Conservation (phyloP, 2,888 invertebrate species). For the Bursaphelenchus okinawaensis region DNA sequence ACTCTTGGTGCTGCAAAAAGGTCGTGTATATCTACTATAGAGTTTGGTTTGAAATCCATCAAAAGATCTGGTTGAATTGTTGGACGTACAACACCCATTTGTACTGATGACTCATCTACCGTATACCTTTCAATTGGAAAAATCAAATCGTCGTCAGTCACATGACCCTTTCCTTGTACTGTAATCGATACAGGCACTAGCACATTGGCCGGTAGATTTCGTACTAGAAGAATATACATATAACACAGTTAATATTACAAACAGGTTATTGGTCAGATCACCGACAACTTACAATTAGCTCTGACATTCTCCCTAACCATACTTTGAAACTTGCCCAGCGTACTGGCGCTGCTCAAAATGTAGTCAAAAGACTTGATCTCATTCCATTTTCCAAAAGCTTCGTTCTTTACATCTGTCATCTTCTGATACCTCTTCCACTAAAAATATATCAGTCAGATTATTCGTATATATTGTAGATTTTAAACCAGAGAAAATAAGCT, state of each 20-base stretch:
- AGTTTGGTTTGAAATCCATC: neutral
- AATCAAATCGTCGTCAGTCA: conserved; percentile 2
- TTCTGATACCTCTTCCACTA: conserved; percentile 12
- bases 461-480: no score
- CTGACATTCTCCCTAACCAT: neutral
- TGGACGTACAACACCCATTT: neutral
- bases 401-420: neutral
- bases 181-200: neutral
- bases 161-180: neutral
- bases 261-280: no score
- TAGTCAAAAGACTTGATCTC: neutral
- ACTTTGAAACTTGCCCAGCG: neutral
- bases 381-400: neutral
- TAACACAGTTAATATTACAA: no score
- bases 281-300: neutral
- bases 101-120: no score
- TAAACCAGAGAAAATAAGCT: no score
- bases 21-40: neutral
- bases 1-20: neutral
- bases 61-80: neutral
- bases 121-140: neutral
- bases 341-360: neutral
- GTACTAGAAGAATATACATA: neutral
- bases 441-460: neutral
- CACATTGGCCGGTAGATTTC: neutral